Conservation (phyloP, 1,140 invertebrate species). For the Trichoplusia ni region DNA sequence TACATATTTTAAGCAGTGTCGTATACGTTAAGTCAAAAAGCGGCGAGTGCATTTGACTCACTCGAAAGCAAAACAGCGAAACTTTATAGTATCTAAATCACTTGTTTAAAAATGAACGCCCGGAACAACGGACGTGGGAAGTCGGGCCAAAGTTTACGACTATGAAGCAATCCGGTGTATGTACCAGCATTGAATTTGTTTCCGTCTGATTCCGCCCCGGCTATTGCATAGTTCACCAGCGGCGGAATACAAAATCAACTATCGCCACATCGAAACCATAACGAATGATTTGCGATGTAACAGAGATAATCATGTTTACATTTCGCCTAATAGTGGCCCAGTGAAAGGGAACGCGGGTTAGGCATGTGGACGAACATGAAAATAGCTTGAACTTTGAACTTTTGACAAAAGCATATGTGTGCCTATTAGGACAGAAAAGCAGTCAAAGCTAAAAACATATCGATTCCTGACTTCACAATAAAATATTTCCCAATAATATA, state of each 20-base stretch:
- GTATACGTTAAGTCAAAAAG: conserved; percentile 40
- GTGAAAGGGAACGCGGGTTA: not conserved
- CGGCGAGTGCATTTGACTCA: conserved; percentile 38
- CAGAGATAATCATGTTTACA: conserved; percentile 19
- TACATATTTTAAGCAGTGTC: conserved; percentile 18
- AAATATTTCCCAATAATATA: not conserved
- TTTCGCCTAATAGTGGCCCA: not conserved
- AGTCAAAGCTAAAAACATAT: not conserved
- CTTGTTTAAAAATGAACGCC: conserved; percentile 66
- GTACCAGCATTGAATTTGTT: conserved; percentile 60
- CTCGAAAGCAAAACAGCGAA: conserved; percentile 51
- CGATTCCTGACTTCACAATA: not conserved
- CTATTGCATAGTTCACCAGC: conserved; percentile 57
- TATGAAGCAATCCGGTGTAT: conserved; percentile 50
- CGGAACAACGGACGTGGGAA: conserved; percentile 53
- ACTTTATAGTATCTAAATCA: conserved; percentile 61
- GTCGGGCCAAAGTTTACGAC: conserved; percentile 58
- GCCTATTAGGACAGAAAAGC: not conserved
- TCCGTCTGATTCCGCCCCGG: conserved; percentile 49
- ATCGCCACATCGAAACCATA: conserved; percentile 41
- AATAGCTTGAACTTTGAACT: not conserved
- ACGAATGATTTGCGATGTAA: conserved; percentile 39
- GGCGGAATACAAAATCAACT: conserved; percentile 56
- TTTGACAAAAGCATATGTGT: not conserved
- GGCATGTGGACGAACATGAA: too few relatives aligned